Evolutionary conservation across 2,113 vertebrate species (phyloP).

Genomic region (Crotalus tigris): DNA sequence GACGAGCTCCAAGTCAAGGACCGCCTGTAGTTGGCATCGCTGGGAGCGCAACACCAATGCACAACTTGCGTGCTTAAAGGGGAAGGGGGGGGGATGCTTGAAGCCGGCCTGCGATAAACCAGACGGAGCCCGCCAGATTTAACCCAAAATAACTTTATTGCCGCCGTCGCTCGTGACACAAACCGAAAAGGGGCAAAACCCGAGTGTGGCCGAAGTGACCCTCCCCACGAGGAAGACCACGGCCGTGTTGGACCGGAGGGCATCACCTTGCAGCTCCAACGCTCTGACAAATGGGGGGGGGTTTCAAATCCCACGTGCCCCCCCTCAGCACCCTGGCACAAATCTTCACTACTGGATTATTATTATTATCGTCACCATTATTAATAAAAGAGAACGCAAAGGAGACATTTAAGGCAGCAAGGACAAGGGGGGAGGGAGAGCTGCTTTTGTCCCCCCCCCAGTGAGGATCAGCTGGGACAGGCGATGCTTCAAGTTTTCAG

Average conservation of each 20-base stretch:
- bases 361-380: background rate
- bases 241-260: background rate
- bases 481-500: constrained; percentile 78
- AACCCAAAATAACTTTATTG: constrained; percentile 94
- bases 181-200: constrained; percentile 43
- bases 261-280: background rate
- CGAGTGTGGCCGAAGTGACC: too few species aligned
- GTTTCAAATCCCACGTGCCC: background rate
- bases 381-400: constrained; percentile 2
- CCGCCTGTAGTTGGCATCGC: background rate
- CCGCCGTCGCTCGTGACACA: constrained; percentile 75
- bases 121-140: constrained; percentile 50
- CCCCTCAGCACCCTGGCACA: constrained; percentile 29
- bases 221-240: constrained; percentile 32
- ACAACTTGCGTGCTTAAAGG: too few species aligned
- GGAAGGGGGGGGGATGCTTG: too few species aligned
- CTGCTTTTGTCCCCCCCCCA: too few species aligned
- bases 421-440: constrained; percentile 25
- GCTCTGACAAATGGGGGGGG: background rate
- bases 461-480: constrained; percentile 41
- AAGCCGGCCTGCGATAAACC: background rate
- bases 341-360: constrained; percentile 30
- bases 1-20: too few species aligned
- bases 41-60: too few species aligned
- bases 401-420: constrained; percentile 42